A percentile compares a stretch with the other conserved stretches of the same genome.
Evolutionary conservation across 2,888 invertebrate species (phyloP).

Genomic region (Byasa hedistus): DNA sequence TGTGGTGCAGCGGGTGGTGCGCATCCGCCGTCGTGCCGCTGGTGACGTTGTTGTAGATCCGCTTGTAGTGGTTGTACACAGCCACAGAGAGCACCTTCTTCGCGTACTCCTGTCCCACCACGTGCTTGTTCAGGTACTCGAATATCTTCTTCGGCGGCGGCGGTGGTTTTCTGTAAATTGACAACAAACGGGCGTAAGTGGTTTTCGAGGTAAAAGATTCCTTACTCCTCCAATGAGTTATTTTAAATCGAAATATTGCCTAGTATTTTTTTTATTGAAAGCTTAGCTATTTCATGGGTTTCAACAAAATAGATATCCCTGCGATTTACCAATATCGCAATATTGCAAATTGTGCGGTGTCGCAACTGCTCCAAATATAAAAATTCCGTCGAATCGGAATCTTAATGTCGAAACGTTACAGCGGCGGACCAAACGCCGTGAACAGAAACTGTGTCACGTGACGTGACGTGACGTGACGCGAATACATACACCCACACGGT

Average conservation of each 20-base stretch:
- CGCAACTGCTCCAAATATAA: conserved; percentile 1
- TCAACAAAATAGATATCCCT: too few relatives aligned
- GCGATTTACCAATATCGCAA: too few relatives aligned
- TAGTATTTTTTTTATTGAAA: too few relatives aligned
- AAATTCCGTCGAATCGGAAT: background rate
- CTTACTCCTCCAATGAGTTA: too few relatives aligned
- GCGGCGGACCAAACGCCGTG: background rate
- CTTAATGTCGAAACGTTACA: background rate
- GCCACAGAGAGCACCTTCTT: conserved; percentile 99
- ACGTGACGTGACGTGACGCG: background rate
- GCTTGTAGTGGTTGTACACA: conserved; percentile 99
- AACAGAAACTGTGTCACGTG: background rate
- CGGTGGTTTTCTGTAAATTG: conserved; percentile 86
- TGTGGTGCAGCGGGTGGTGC: conserved; percentile 85
- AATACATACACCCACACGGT: background rate
- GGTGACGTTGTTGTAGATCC: conserved; percentile 94
- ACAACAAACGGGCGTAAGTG: background rate
- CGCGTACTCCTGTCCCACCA: conserved; percentile 97
- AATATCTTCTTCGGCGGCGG: conserved; percentile 98
- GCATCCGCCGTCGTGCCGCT: conserved; percentile 67
- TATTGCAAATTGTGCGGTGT: background rate
- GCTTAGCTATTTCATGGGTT: too few relatives aligned
- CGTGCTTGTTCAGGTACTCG: conserved; percentile 97
- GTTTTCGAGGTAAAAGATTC: too few relatives aligned
- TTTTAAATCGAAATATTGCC: too few relatives aligned